Evolutionary conservation across 2,113 vertebrate species (phyloP), one percentile per base, ranked within the genome.

Genomic region (Sander lucioperca): DNA sequence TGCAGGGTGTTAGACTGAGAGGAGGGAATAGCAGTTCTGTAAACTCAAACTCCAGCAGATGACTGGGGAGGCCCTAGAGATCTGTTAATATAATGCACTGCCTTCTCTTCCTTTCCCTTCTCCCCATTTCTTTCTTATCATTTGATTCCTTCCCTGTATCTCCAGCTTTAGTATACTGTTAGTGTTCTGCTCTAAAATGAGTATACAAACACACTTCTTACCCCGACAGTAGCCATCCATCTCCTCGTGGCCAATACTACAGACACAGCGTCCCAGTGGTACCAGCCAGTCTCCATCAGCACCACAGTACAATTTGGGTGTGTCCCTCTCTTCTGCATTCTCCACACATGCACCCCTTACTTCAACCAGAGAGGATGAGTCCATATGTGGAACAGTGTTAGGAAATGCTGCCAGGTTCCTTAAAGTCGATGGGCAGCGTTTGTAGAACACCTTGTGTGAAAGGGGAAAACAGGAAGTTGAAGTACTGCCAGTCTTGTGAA

Each of bases 271-370:
- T 48, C 98, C 98, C 59, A 99, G 95, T 23, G 98, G 98, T n/a
- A 99, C 98, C 79, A 99, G 94, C 98, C 98, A 99, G 87, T 99
- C 98, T 39, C 98, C 98, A 48, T 99, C 98, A 5, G 98, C 98
- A 39, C 98, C 97, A 84, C 98, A 99, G 62, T 99, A 99, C 36
- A 99, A 75, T 79, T 98, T 99, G 15, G 98, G 98, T 25, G 97
- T 97, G 88, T 99, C 98, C 0, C 97, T 94, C 68, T 99, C 98
- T 79, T 99, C 98, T 0, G 98, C 97, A 0, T 98, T 98, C 90
- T 97, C 97, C 83, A 99, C 97, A 65, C 98, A 99, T 2, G 96
- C 96, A 2, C 98, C 98, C 56, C 96, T 95, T 50, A 99, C 98
- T 92, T 99, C 98, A 89, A 99, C 98, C 94, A 99, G 86, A 47